These are phyloP conservation scores for Sardina pilchardus DNA, from an alignment of 2,113 vertebrate genomes.

Conservation along the genomic window DNA sequence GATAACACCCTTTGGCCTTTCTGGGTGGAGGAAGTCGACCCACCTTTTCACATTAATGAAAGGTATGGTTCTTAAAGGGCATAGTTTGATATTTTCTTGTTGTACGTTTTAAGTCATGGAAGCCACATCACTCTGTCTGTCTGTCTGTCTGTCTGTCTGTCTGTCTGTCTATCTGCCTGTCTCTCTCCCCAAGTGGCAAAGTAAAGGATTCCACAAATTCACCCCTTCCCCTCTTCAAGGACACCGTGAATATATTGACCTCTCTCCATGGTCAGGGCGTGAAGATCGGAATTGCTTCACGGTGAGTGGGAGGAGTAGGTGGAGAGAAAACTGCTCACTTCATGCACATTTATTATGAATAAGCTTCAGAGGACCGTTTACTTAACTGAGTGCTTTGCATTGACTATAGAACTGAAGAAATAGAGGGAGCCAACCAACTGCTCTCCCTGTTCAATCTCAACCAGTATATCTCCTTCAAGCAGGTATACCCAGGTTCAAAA, in stretches of 20 bases:
- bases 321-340: background rate
- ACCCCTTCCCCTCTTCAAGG: conserved; percentile 58
- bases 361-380: background rate
- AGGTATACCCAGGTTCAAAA: conserved; percentile 76
- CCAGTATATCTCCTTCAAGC: conserved; percentile 62
- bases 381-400: background rate
- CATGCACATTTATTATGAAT: background rate
- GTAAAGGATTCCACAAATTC: conserved; percentile 54
- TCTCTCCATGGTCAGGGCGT: conserved; percentile 56
- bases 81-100: background rate
- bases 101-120: background rate
- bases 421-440: conserved; percentile 68
- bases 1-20: conserved; percentile 77
- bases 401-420: conserved; percentile 66
- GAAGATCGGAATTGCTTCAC: conserved; percentile 64
- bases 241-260: conserved; percentile 59
- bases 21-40: conserved; percentile 70
- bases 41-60: conserved; percentile 66
- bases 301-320: conserved; percentile 53
- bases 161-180: no score
- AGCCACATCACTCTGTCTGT: background rate
- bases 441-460: conserved; percentile 66
- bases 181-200: conserved; percentile 50
- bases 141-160: conserved; percentile 4
- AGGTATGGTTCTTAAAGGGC: conserved; percentile 12